Base-by-base conservation (phyloP, 2,888 invertebrate genomes). In the Petrolisthes cinctipes region DNA sequence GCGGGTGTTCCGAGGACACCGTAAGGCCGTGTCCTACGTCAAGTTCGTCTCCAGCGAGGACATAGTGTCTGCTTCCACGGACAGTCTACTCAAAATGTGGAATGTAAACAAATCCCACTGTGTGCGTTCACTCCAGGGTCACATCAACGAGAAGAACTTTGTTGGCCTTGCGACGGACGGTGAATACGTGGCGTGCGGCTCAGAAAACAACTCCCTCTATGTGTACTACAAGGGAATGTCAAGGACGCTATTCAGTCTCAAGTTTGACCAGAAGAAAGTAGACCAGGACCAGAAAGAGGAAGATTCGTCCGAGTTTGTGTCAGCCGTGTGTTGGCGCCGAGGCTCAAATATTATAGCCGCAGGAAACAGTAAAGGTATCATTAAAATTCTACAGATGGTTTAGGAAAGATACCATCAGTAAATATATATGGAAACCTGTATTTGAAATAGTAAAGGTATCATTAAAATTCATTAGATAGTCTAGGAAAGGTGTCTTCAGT, bases 71-170 rank as follows among this genome's bases (percentile, higher is more conserved):
- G 98, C 98, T 76, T 97, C 97, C 1, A 98, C 98, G 0, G 98
- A 97, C 93, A 97, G 96, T 78, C 97, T 97, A 92, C 93, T 98
- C 83, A 97, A 97, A 93, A 94, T 98, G 93, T 98, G 98, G 98
- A 96, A 96, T 92, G 95, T 98, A 23, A 93, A 93, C 71, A 94
- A 95, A 85, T 95, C 95, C 20, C 94, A 96, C 91, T 97, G 96
- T 93, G 93, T 96, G 86, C 94, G 97, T 53, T 97, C 97, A 0
- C 97, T 98, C 93, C 95, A 96, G 20, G 98, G 98, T 0, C 98
- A 98, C 93, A 95, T 96, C 6, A 98, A 98, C 93, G 98, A 98
- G 93, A 98, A 98, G 93, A 98, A 98, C 93, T 98, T 98, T 93
- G 98, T 98, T 4, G 98, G 98, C 0, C 93, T 98, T 81, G 97